Conservation (phyloP, 2,113 vertebrate species). For the Ifrita kowaldi region DNA sequence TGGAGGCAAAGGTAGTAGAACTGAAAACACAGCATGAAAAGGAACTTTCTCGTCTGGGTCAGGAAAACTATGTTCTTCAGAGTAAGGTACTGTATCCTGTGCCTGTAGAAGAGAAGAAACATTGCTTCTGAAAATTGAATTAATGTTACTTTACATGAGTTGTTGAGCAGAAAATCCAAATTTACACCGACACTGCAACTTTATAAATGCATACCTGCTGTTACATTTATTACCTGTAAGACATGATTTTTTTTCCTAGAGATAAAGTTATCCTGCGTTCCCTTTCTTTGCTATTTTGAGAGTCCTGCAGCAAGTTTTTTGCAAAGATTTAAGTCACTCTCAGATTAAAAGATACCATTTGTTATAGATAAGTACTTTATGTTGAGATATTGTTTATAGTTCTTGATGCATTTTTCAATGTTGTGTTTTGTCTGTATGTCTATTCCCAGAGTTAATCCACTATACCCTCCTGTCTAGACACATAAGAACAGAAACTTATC, state of each 20-base stretch:
- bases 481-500: not conserved
- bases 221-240: not conserved
- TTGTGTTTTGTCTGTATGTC: not conserved
- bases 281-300: not conserved
- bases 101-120: not conserved
- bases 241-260: not conserved
- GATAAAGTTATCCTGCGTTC: not conserved
- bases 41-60: constrained; percentile 76
- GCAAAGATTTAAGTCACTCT: not conserved
- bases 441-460: not conserved
- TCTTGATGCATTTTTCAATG: not conserved
- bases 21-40: constrained; percentile 71
- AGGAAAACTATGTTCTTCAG: constrained; percentile 87
- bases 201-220: not conserved
- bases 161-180: not conserved
- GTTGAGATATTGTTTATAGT: not conserved
- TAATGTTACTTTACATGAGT: not conserved
- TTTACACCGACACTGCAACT: not conserved
- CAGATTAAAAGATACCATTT: not conserved
- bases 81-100: constrained; percentile 77
- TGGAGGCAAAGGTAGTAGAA: constrained; percentile 62
- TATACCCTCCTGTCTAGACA: not conserved
- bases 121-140: not conserved
- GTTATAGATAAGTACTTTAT: not conserved
- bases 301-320: not conserved